Evolutionary conservation across 1,140 invertebrate genomes (phyloP).

Genomic region (Ostrea edulis): DNA sequence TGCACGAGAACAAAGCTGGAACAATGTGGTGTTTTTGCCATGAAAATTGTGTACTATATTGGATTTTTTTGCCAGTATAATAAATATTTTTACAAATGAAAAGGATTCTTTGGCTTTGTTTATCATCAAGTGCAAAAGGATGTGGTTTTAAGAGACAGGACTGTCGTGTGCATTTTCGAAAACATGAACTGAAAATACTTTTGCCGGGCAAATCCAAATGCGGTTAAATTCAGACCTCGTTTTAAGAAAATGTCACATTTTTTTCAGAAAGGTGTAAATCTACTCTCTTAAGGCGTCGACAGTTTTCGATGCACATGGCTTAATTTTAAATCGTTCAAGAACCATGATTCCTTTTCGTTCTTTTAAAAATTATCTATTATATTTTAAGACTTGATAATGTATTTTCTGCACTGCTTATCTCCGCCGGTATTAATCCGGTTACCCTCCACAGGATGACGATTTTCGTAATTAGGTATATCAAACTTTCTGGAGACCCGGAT

Average conservation of each 20-base stretch:
- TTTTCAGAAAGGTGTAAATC: conserved; percentile 4
- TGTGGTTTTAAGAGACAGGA: neutral
- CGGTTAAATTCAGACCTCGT: neutral
- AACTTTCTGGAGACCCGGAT: conserved; percentile 28
- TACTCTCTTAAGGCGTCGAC: conserved; percentile 4
- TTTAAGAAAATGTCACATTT: conserved; percentile 3
- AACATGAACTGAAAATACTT: neutral
- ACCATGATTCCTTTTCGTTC: conserved; percentile 8
- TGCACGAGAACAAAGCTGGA: conserved; percentile 1
- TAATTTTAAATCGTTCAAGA: conserved; percentile 26
- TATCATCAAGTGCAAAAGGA: neutral
- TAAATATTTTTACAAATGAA: conserved; percentile 44
- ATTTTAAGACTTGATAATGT: conserved; percentile 17
- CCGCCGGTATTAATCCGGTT: conserved; percentile 32
- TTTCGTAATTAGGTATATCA: conserved; percentile 33
- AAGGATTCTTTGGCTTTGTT: neutral
- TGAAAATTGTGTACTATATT: conserved; percentile 13
- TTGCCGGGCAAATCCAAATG: neutral
- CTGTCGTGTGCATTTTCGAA: neutral
- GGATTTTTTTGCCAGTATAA: conserved; percentile 29
- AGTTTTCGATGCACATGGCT: conserved; percentile 34
- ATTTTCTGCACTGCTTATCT: conserved; percentile 14
- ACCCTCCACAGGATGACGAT: conserved; percentile 25
- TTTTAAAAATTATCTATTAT: conserved; percentile 26
- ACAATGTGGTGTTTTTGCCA: neutral